Percentiles rank a stretch among this genome's conserved stretches.
Conservation (phyloP, 2,113 vertebrate genomes). For the Cryptoleucopteryx plumbea region DNA sequence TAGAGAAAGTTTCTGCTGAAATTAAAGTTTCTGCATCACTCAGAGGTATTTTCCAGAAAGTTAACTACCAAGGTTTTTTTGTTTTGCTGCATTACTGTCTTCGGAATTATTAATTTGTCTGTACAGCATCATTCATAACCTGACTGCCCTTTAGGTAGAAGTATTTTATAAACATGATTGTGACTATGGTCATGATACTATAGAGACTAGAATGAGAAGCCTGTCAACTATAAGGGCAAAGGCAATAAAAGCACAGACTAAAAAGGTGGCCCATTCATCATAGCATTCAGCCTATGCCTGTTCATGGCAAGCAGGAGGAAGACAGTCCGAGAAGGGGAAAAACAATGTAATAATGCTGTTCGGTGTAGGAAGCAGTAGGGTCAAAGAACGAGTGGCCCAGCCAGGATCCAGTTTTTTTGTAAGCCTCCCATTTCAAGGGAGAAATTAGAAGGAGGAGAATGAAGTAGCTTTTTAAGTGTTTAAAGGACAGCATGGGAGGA, state of each 20-base stretch:
- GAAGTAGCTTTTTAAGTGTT: neutral
- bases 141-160: neutral
- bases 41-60: neutral
- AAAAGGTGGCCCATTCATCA: neutral
- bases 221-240: neutral
- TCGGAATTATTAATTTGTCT: neutral
- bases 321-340: neutral
- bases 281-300: neutral
- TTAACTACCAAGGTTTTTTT: neutral
- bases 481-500: neutral
- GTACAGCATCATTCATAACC: neutral
- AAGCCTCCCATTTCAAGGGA: neutral
- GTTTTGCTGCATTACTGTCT: neutral
- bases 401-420: neutral
- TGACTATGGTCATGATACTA: neutral
- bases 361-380: neutral
- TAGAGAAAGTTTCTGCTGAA: neutral
- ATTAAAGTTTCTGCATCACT: neutral
- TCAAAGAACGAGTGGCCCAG: neutral
- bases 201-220: neutral
- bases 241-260: neutral
- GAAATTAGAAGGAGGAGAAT: neutral
- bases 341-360: neutral
- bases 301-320: neutral
- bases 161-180: neutral